A percentile compares a stretch with the other conserved stretches of the same genome.
Conservation (phyloP, 2,113 vertebrate species). For the Larimichthys crocea region DNA sequence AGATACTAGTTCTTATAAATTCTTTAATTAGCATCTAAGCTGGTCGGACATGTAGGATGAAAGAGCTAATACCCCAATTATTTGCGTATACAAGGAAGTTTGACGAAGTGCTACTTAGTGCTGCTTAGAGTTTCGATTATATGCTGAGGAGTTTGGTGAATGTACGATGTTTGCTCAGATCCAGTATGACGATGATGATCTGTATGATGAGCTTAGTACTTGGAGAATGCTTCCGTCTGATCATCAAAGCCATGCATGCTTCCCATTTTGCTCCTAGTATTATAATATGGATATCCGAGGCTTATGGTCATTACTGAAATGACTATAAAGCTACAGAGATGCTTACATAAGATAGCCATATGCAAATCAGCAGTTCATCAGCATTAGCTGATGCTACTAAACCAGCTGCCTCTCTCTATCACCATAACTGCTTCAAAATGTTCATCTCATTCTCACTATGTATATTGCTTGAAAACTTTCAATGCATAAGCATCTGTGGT, state of each 20-base stretch:
- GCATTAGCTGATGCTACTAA: neutral
- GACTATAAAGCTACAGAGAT: neutral
- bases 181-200: conserved; percentile 9
- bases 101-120: conserved; percentile 6
- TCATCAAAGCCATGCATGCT: neutral
- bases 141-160: neutral
- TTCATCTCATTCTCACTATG: neutral
- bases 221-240: neutral
- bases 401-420: neutral
- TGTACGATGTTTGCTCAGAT: neutral
- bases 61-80: conserved; percentile 50
- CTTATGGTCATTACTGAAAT: conserved; percentile 27
- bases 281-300: neutral
- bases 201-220: conserved; percentile 6
- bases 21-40: conserved; percentile 45
- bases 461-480: too few species aligned
- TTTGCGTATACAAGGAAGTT: conserved; percentile 30
- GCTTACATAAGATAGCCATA: conserved; percentile 26
- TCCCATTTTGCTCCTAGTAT: conserved; percentile 8
- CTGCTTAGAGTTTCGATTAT: conserved; percentile 16
- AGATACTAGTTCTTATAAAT: conserved; percentile 40
- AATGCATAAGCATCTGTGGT: too few species aligned
- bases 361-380: conserved; percentile 36
- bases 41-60: conserved; percentile 43
- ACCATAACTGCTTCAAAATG: neutral